Base-by-base conservation (phyloP, 2,113 vertebrate species). In the Cisticola juncidis region DNA sequence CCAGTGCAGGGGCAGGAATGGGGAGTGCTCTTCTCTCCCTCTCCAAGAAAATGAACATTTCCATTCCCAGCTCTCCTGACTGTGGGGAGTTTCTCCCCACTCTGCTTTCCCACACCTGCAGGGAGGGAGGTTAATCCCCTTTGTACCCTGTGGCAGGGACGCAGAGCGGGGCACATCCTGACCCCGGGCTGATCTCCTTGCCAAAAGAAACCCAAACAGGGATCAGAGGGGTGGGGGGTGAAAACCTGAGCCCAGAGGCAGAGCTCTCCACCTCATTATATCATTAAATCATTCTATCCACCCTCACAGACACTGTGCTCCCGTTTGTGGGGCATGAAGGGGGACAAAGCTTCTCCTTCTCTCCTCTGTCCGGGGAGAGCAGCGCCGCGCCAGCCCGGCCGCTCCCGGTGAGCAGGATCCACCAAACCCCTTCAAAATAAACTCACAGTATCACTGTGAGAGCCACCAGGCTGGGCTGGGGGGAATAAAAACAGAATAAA, bases 151-250 rank as follows among this genome's bases (percentile, higher is more conserved):
- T 13, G 7, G 33, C 33, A 20, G 48, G 45, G 45, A 38, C 14
- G 20, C 22, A 12, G 33, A 26, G 2, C 0, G 0, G 44, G 40
- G 3, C 64, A 28, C 22, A 2, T 1, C 5, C n/a, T 3, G 20
- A 2, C 2, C 47, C n/a, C 10, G 5, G 15, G 35, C 23, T 64
- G 33, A 28, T 61, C 35, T 35, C 53, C 64, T 56, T 5, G 0
- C 38, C 36, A 26, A 65, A 71, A 77, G 1, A 70, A 86, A 86
- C 51, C 51, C 57, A 22, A 51, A 2, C 2, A 1, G 38, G n/a
- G 47, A 62, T 54, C 26, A 13, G 54, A 54, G 28, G 40, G 33
- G 8, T 2, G 42, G 18, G 16, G 33, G 0, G 0, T 2, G 35
- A 35, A 79, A 72, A 38, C 17, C 31, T 3, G 18, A 35, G 36